Conservation (phyloP, 2,888 invertebrate genomes). For the Athalia circularis region DNA sequence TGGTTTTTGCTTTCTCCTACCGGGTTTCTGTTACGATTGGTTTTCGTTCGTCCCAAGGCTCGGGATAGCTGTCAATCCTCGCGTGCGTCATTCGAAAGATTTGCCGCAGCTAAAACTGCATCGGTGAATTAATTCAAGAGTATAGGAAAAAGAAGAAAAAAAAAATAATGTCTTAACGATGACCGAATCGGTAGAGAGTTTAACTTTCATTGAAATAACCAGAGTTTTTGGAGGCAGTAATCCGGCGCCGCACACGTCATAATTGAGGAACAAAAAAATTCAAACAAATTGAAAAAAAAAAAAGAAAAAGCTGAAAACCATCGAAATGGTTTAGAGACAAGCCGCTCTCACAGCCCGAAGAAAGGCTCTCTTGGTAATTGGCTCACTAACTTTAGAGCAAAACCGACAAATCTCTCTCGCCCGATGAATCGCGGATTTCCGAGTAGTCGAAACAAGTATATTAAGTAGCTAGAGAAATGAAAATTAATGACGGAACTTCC, state of each 20-base stretch:
- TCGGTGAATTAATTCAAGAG: neutral
- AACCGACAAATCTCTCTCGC: slow-evolving; percentile 36
- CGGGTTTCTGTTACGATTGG: neutral
- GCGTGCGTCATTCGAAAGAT: neutral
- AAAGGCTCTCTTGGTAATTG: slow-evolving; percentile 38
- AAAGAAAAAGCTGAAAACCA: neutral
- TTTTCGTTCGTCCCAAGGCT: neutral
- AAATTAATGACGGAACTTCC: no score
- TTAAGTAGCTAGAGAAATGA: no score
- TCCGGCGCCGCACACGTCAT: neutral
- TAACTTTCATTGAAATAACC: slow-evolving; percentile 28
- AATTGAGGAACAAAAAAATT: neutral
- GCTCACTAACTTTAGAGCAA: slow-evolving; percentile 20
- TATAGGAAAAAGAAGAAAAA: neutral
- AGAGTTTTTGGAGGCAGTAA: slow-evolving; percentile 9
- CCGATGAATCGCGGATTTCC: neutral
- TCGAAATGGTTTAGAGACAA: neutral
- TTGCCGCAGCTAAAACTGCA: neutral
- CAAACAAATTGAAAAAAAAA: neutral
- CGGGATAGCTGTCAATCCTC: neutral
- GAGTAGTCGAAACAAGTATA: neutral
- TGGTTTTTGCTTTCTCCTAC: neutral
- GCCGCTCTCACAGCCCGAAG: slow-evolving; percentile 40
- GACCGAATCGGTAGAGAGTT: slow-evolving; percentile 29
- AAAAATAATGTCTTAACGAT: slow-evolving; percentile 9